A percentile compares a stretch with the other conserved stretches of the same genome.
These are phyloP conservation scores for Tauraco hartlaubi DNA, from an alignment of 2,797 vertebrate genomes.

Conservation along the genomic window DNA sequence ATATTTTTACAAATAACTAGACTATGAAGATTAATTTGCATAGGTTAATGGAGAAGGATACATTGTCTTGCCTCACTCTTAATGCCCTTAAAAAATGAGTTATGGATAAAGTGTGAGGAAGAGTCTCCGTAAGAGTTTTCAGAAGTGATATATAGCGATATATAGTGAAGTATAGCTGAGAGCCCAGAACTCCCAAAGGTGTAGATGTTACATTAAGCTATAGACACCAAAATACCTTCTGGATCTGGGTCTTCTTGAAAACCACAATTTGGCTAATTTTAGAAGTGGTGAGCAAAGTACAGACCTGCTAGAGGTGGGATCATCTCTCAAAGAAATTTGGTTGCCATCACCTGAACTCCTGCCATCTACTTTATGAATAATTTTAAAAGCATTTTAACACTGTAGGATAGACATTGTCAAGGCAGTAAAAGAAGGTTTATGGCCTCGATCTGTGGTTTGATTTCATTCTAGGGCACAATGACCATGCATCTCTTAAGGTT, in stretches of 20 bases:
- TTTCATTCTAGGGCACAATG: neutral
- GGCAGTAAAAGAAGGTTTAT: neutral
- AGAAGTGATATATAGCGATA: fast-evolving
- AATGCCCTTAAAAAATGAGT: neutral
- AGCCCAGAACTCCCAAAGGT: neutral
- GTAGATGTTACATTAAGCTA: neutral
- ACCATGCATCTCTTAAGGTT: neutral
- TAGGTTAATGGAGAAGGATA: neutral
- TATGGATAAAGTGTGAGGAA: neutral
- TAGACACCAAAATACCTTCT: neutral
- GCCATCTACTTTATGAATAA: neutral
- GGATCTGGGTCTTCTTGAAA: neutral
- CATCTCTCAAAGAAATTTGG: neutral
- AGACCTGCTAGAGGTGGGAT: neutral
- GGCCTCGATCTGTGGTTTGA: neutral
- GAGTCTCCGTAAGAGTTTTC: neutral
- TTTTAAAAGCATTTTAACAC: neutral
- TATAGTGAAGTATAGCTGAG: too few relatives aligned
- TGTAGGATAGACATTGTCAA: neutral
- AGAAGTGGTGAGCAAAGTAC: neutral
- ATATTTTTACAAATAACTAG: neutral
- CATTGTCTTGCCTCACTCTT: neutral
- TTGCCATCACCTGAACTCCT: neutral
- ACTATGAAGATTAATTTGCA: neutral
- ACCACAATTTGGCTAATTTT: neutral